Evolutionary conservation across 2,113 vertebrate species (phyloP).

Genomic region (Phaethon lepturus): DNA sequence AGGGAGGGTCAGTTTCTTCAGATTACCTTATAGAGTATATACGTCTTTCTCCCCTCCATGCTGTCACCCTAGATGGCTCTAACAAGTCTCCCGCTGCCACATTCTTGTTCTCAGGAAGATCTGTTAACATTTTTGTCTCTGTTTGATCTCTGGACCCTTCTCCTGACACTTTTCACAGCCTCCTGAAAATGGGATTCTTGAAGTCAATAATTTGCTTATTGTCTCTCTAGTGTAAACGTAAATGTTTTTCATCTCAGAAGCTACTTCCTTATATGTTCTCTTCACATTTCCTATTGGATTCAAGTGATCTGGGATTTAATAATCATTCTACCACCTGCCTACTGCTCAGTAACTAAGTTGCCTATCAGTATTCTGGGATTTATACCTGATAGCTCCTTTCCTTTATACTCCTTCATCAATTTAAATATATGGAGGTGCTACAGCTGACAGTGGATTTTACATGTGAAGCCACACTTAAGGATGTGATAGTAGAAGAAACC

Average conservation of each 20-base stretch:
- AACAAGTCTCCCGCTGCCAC: constrained; percentile 13
- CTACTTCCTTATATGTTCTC: not conserved
- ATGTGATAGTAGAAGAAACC: not conserved
- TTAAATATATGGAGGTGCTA: not conserved
- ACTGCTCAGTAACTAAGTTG: not conserved
- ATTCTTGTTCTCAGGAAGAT: constrained; percentile 39
- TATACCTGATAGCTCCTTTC: not conserved
- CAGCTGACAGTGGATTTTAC: not conserved
- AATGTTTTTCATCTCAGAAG: constrained; percentile 14
- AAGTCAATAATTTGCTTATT: constrained; percentile 41
- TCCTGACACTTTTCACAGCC: constrained; percentile 36
- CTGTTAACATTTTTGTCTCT: constrained; percentile 31
- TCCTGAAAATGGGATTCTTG: constrained; percentile 40
- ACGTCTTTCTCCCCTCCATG: not conserved
- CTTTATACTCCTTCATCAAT: not conserved
- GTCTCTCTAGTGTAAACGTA: constrained; percentile 45
- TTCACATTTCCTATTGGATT: not conserved
- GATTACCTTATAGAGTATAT: not conserved
- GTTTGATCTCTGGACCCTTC: constrained; percentile 50
- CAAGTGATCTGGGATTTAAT: not conserved
- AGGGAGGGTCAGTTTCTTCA: not conserved
- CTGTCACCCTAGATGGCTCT: constrained; percentile 44
- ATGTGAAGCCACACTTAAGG: not conserved
- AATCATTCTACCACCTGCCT: not conserved
- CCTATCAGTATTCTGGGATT: not conserved